Evolutionary conservation across 1,140 invertebrate genomes (phyloP).

Genomic region (Caenorhabditis elegans): WBcel235 BX284605.5:7785501-7786000

Average conservation of each 20-base stretch:
- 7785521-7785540: neutral
- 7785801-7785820: too few species aligned
- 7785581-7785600: neutral
- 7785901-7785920: neutral
- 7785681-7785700: too few species aligned
- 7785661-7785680: too few species aligned
- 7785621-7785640: too few species aligned
- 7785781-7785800: too few species aligned
- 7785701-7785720: too few species aligned
- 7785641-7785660: too few species aligned
- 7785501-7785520: neutral
- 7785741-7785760: too few species aligned
- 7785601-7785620: too few species aligned
- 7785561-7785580: conserved; percentile 18
- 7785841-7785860: neutral
- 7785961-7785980: neutral
- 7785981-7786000: neutral
- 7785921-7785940: neutral
- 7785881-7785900: conserved; percentile 1
- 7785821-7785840: neutral
- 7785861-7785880: conserved; percentile 6
- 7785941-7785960: neutral
- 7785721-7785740: too few species aligned
- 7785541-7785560: neutral
- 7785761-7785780: neutral